Evolutionary conservation across 2,797 vertebrate genomes (phyloP).

Genomic region (Pyrrhura leucotis): DNA sequence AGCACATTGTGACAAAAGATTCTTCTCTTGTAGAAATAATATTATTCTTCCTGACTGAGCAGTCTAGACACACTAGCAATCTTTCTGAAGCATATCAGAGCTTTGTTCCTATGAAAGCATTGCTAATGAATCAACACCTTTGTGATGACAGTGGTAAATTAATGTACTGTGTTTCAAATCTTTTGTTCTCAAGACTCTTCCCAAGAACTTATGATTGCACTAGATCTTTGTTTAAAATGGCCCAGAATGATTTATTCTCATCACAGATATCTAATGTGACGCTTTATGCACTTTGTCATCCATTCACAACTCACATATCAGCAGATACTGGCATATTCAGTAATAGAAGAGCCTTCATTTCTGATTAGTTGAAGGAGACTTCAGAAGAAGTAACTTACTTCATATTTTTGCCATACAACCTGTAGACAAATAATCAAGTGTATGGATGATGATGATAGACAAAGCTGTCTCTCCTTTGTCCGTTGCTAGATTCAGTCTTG

Average conservation of each 20-base stretch:
- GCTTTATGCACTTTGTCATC: neutral
- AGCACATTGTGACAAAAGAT: neutral
- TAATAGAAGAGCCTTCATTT: neutral
- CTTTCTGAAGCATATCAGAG: neutral
- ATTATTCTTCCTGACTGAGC: neutral
- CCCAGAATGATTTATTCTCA: neutral
- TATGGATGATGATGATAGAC: neutral
- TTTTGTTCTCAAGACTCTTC: neutral
- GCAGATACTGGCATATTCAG: neutral
- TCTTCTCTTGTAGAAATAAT: neutral
- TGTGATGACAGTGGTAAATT: neutral
- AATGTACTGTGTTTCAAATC: neutral
- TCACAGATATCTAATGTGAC: neutral
- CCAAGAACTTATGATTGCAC: neutral
- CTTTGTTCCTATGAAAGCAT: neutral
- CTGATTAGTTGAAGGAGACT: neutral
- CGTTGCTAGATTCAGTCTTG: neutral
- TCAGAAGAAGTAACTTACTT: neutral
- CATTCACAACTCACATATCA: neutral
- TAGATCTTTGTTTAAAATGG: neutral
- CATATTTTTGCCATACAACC: neutral
- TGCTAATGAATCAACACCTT: neutral
- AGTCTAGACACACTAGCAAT: neutral
- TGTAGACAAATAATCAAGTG: neutral
- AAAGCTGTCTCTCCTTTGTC: neutral